These are phyloP conservation scores for Cyphomyrus discorhynchus DNA, from an alignment of 2,113 vertebrate species.

Conservation along the genomic window DNA sequence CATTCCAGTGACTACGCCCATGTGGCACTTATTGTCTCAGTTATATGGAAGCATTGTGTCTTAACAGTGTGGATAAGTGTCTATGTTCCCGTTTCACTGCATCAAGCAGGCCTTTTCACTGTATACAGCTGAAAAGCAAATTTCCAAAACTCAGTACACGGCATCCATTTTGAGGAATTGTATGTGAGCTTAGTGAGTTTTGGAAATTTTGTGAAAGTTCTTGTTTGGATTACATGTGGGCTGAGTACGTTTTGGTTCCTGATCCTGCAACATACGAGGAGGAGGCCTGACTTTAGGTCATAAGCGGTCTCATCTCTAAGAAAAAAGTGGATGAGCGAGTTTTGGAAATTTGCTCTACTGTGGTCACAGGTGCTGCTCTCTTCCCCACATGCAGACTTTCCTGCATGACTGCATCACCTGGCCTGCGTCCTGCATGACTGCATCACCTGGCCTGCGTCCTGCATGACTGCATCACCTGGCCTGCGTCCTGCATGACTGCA, in stretches of 20 bases:
- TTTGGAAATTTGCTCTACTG: neutral
- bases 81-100: neutral
- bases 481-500: neutral
- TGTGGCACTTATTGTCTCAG: neutral
- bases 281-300: neutral
- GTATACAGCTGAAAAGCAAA: neutral
- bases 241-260: neutral
- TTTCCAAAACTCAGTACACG: neutral
- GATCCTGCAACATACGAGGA: neutral
- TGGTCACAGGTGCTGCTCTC: neutral
- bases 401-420: neutral
- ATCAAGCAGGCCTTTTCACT: neutral
- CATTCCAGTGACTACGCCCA: neutral
- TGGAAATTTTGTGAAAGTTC: neutral
- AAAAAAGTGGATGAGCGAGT: neutral
- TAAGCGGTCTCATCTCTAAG: neutral
- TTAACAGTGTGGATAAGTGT: neutral
- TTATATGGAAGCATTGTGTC: neutral
- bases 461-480: neutral
- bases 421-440: neutral
- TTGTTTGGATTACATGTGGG: neutral
- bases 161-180: neutral
- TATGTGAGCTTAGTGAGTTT: neutral
- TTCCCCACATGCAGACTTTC: neutral
- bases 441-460: neutral